Evolutionary conservation across 2,797 vertebrate genomes (phyloP).

Genomic region (Synanceia verrucosa): DNA sequence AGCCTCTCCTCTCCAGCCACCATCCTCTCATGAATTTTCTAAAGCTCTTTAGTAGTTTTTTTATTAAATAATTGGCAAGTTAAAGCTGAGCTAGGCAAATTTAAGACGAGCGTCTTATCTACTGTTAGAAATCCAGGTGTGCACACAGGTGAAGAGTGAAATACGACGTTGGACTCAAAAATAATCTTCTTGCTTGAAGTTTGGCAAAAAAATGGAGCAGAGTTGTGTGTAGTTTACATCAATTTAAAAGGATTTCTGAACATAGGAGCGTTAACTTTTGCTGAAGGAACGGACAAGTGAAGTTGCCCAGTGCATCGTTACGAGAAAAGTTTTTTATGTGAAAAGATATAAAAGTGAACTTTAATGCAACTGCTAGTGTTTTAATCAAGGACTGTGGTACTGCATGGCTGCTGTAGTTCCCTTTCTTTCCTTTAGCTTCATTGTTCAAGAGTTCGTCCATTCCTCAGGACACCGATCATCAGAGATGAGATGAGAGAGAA

Average conservation of each 20-base stretch:
- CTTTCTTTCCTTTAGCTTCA: conserved; percentile 23
- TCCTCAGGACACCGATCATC: conserved; percentile 65
- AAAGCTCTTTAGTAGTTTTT: conserved; percentile 39
- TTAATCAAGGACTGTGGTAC: conserved; percentile 37
- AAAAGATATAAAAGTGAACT: conserved; percentile 20
- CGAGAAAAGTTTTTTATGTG: not conserved
- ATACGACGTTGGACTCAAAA: conserved; percentile 7
- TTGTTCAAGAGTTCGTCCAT: conserved; percentile 42
- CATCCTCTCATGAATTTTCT: conserved; percentile 29
- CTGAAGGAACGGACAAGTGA: conserved; percentile 46
- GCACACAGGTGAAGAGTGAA: conserved; percentile 7
- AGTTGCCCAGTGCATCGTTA: conserved; percentile 24
- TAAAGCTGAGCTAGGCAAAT: conserved; percentile 15
- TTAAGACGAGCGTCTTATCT: conserved; percentile 20
- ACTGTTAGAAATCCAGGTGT: conserved; percentile 1
- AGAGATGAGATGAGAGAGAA: conserved; percentile 32
- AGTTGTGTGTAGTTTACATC: conserved; percentile 36
- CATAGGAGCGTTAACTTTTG: conserved; percentile 29
- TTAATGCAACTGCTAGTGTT: conserved; percentile 28
- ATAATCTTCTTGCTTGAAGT: not conserved
- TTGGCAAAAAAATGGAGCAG: conserved; percentile 1
- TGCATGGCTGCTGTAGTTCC: conserved; percentile 51
- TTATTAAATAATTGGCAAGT: conserved; percentile 6
- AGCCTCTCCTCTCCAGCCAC: not conserved
- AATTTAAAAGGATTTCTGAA: conserved; percentile 31